These are phyloP conservation scores for Catocala fraxini DNA, from an alignment of 2,888 invertebrate species.

Conservation along the genomic window DNA sequence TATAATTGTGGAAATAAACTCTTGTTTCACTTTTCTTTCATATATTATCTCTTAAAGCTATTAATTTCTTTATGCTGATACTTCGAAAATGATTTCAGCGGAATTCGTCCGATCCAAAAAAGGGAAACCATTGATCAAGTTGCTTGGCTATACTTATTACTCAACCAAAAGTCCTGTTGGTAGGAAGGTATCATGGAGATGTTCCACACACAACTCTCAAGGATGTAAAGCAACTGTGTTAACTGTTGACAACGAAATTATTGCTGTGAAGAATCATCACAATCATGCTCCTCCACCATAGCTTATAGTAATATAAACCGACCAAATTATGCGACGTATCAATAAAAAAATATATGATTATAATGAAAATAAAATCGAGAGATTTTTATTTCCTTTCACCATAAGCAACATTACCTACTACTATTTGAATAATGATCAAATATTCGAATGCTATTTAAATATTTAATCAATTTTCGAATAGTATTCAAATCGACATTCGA, in stretches of 20 bases:
- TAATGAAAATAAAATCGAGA: too few species aligned
- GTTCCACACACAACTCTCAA: slow-evolving; percentile 49
- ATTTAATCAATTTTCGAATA: too few species aligned
- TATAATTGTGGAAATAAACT: too few species aligned
- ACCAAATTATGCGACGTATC: too few species aligned
- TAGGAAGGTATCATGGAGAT: slow-evolving; percentile 48
- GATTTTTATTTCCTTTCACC: too few species aligned
- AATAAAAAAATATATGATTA: too few species aligned
- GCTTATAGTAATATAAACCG: too few species aligned
- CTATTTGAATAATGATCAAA: too few species aligned
- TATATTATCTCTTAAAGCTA: not conserved
- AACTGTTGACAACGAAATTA: slow-evolving; percentile 44
- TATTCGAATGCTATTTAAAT: too few species aligned
- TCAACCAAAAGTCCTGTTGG: not conserved
- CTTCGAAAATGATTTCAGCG: slow-evolving; percentile 23
- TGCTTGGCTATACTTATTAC: slow-evolving; percentile 54
- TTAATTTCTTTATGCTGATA: not conserved
- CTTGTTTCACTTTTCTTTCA: not conserved
- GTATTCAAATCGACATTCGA: too few species aligned
- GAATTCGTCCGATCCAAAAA: slow-evolving; percentile 28
- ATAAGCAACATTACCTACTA: too few species aligned
- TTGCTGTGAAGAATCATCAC: slow-evolving; percentile 15
- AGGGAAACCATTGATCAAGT: slow-evolving; percentile 41
- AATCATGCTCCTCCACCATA: slow-evolving; percentile 20
- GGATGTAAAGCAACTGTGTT: slow-evolving; percentile 54